phyloP scores from a whole-genome alignment of 1,140 invertebrate genomes.

The Eulimnadia texana region DNA sequence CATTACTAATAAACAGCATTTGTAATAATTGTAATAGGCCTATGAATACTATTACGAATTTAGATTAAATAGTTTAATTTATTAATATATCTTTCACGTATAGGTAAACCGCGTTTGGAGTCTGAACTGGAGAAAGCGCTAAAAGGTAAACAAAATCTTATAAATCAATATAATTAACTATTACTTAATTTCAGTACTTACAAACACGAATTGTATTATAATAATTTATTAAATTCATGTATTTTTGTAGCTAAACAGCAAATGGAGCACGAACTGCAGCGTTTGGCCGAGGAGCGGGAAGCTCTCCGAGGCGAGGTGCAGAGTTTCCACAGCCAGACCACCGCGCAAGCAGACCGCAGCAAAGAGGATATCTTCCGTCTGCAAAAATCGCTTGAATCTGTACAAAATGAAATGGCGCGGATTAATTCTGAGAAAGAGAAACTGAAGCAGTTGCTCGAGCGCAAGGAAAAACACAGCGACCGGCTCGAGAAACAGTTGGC shows the following conservation, averaged over 20 bases:
- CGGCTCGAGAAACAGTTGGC: conserved; percentile 23
- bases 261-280: not conserved
- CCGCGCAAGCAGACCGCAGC: conserved; percentile 32
- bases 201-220: too few relatives aligned
- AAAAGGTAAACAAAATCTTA: too few relatives aligned
- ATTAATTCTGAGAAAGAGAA: conserved; percentile 44
- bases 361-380: conserved; percentile 17
- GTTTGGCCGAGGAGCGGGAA: conserved; percentile 8
- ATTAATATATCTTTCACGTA: too few relatives aligned
- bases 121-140: too few relatives aligned
- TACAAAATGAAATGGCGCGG: conserved; percentile 6
- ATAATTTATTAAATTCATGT: too few relatives aligned
- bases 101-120: too few relatives aligned
- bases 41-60: too few relatives aligned
- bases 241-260: conserved; percentile 34
- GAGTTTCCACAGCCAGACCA: conserved; percentile 55
- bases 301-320: conserved; percentile 51
- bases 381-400: conserved; percentile 17
- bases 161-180: not conserved
- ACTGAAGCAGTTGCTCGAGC: conserved; percentile 52
- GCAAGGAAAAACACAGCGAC: conserved; percentile 64
- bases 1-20: too few relatives aligned
- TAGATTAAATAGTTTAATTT: too few relatives aligned
- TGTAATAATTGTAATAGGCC: too few relatives aligned
- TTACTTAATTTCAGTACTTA: not conserved